A percentile compares a stretch with the other conserved stretches of the same genome.
Conservation (phyloP, 2,113 vertebrate species). For the Sylvilagus bachmani region DNA sequence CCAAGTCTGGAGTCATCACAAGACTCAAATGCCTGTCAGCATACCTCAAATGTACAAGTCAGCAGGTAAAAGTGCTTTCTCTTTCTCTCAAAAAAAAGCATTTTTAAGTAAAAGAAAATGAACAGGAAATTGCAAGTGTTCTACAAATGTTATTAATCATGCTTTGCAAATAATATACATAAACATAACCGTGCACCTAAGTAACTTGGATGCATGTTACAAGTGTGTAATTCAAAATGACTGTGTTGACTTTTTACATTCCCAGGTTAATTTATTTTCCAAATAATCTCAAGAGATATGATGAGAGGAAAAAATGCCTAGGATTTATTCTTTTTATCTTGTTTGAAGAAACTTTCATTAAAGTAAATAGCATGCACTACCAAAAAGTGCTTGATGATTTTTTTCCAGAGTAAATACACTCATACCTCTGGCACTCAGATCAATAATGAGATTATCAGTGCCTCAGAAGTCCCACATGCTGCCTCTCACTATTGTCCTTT, state of each 20-base stretch:
- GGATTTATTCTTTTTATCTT: slow-evolving; percentile 15
- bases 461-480: not conserved
- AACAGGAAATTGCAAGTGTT: not conserved
- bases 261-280: not conserved
- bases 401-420: slow-evolving; percentile 29
- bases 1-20: no score
- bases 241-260: not conserved
- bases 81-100: no score
- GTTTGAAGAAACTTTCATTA: not conserved
- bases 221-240: slow-evolving; percentile 27
- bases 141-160: not conserved
- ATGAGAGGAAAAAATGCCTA: not conserved
- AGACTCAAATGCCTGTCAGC: no score
- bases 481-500: not conserved
- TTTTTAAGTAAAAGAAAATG: slow-evolving; percentile 2
- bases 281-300: not conserved
- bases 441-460: not conserved
- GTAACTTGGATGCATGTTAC: not conserved
- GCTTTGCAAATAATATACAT: not conserved
- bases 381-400: slow-evolving; percentile 21
- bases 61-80: no score
- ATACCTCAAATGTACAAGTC: no score
- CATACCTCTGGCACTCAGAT: not conserved
- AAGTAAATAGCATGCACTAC: not conserved
- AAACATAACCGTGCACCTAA: not conserved